Conservation (phyloP, 1,140 invertebrate species). For the Drosophila gunungcola region DNA sequence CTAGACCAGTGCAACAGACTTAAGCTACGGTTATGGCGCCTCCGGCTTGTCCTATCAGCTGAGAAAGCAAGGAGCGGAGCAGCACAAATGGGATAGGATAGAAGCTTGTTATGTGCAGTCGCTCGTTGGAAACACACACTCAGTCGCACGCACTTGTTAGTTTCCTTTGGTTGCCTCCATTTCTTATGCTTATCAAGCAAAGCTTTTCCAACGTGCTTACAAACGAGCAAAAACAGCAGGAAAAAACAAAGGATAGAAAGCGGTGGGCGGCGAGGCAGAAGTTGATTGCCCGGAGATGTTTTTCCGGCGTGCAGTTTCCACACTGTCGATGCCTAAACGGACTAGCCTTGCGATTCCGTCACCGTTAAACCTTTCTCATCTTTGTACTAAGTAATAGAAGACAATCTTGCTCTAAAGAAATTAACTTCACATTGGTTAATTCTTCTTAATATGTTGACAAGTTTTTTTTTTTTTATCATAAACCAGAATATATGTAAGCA, state of each 20-base stretch:
- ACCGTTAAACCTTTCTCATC: constrained; percentile 5
- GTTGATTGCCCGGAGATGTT: constrained; percentile 63
- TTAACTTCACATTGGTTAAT: too few relatives aligned
- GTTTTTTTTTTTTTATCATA: too few relatives aligned
- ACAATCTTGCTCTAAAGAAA: too few relatives aligned
- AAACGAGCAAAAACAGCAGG: constrained; percentile 36
- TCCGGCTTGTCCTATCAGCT: constrained; percentile 54
- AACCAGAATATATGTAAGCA: too few relatives aligned
- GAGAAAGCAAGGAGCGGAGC: constrained; percentile 13
- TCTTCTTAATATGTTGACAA: too few relatives aligned
- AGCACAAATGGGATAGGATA: constrained; percentile 15
- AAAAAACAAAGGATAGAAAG: not conserved
- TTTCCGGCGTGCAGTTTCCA: constrained; percentile 78
- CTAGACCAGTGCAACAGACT: constrained; percentile 45
- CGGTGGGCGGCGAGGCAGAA: constrained; percentile 3
- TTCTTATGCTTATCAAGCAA: constrained; percentile 66
- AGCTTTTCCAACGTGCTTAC: constrained; percentile 39
- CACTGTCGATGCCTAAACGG: constrained; percentile 88
- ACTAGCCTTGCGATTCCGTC: constrained; percentile 6
- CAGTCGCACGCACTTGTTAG: constrained; percentile 11
- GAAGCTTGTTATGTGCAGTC: constrained; percentile 67
- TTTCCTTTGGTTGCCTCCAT: constrained; percentile 22
- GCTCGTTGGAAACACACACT: constrained; percentile 19
- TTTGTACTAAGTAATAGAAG: not conserved
- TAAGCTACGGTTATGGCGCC: constrained; percentile 57